phyloP scores from a whole-genome alignment of 2,888 invertebrate species.

The Drosophila greeni region DNA sequence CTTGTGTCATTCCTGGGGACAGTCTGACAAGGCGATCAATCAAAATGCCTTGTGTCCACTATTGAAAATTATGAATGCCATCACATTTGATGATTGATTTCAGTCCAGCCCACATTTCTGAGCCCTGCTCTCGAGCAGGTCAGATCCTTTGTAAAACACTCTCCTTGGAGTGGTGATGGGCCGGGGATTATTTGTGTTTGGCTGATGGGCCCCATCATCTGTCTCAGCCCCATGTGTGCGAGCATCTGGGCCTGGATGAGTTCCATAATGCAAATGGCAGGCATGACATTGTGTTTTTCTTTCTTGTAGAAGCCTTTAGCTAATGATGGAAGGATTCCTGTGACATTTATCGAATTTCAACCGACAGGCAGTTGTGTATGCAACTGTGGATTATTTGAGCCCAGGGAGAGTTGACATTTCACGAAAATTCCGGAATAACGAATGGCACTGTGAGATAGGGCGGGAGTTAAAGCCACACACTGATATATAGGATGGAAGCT shows the following conservation, averaged over 20 bases:
- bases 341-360: conserved; percentile 50
- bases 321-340: conserved; percentile 61
- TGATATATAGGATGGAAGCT: background rate
- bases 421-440: conserved; percentile 10
- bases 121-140: conserved; percentile 9
- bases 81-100: conserved; percentile 71
- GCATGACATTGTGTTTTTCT: conserved; percentile 68
- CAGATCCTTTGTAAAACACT: conserved; percentile 40
- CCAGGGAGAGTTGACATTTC: conserved; percentile 21
- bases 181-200: conserved; percentile 24
- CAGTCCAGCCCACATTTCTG: conserved; percentile 44
- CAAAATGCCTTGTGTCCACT: conserved; percentile 65
- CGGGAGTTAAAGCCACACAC: background rate
- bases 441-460: background rate
- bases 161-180: background rate
- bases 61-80: conserved; percentile 72
- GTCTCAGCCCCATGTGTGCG: conserved; percentile 32
- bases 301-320: conserved; percentile 66
- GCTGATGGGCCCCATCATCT: conserved; percentile 43
- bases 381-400: conserved; percentile 17
- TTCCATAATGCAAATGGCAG: conserved; percentile 61
- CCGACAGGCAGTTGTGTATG: background rate
- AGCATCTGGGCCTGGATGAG: conserved; percentile 23
- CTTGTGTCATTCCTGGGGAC: conserved; percentile 30
- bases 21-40: conserved; percentile 55